Percentiles rank a stretch among this genome's conserved stretches.
These are phyloP conservation scores for Agriopis marginaria DNA, from an alignment of 2,888 invertebrate species.

Conservation along the genomic window DNA sequence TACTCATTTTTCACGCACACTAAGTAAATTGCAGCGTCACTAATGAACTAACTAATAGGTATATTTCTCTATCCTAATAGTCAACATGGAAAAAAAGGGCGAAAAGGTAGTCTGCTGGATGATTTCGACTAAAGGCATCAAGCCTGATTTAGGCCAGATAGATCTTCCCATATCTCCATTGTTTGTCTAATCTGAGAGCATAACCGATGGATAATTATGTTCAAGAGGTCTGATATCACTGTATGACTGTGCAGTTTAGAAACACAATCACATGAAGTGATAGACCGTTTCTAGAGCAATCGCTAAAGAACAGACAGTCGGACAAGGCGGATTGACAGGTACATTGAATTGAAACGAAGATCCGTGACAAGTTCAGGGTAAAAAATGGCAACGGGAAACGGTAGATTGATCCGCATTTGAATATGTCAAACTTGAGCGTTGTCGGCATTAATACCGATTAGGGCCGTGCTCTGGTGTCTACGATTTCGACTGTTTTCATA, in stretches of 20 bases:
- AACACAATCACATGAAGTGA: conserved; percentile 18
- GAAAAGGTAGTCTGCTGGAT: no score
- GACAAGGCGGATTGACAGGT: conserved; percentile 41
- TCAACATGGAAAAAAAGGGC: no score
- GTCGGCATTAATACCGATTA: not conserved
- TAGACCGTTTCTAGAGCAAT: conserved; percentile 31
- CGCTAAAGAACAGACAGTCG: conserved; percentile 31
- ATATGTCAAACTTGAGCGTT: conserved; percentile 20
- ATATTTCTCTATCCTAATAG: no score
- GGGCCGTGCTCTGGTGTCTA: not conserved
- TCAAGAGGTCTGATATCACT: conserved; percentile 8
- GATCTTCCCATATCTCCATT: no score
- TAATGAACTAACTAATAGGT: no score
- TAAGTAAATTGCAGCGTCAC: no score
- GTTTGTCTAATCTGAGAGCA: no score
- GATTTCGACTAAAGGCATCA: no score
- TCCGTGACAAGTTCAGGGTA: conserved; percentile 29
- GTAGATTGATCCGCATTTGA: conserved; percentile 26
- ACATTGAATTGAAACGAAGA: conserved; percentile 32
- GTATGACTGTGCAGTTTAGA: not conserved
- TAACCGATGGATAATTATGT: no score
- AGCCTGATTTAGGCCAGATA: no score
- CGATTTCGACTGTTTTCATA: not conserved
- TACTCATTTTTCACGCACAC: no score
- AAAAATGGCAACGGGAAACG: conserved; percentile 34